phyloP scores from a whole-genome alignment of 2,888 invertebrate genomes.

The Cistogaster globosa region DNA sequence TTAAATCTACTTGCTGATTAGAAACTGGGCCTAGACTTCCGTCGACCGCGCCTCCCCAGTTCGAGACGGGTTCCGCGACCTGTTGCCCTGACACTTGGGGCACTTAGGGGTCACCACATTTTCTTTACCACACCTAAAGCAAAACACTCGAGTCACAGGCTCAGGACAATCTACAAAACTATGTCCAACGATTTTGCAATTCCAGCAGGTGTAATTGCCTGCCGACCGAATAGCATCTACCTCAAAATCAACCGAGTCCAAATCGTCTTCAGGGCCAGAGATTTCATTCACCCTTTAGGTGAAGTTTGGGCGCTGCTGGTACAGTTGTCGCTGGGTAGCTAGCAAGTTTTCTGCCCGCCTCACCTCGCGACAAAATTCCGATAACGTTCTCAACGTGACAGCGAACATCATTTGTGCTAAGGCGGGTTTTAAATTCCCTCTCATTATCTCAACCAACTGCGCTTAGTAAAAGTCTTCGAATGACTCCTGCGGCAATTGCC shows the following conservation, averaged over 20 bases:
- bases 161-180: background rate
- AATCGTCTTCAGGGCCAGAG: background rate
- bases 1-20: background rate
- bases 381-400: background rate
- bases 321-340: background rate
- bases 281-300: background rate
- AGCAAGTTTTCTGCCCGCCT: background rate
- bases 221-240: background rate
- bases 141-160: background rate
- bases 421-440: background rate
- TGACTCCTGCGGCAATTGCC: background rate
- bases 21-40: background rate
- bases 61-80: background rate
- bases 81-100: slow-evolving; percentile 12
- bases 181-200: background rate
- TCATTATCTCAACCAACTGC: background rate
- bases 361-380: background rate
- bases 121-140: background rate
- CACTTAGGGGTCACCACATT: slow-evolving; percentile 1
- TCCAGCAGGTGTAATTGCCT: background rate
- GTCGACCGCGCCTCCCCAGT: slow-evolving; percentile 6
- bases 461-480: slow-evolving; percentile 1
- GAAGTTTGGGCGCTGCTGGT: background rate
- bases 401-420: background rate
- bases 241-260: background rate